These are phyloP conservation scores for Phasia obesa DNA, from an alignment of 2,888 invertebrate species.

Conservation along the genomic window DNA sequence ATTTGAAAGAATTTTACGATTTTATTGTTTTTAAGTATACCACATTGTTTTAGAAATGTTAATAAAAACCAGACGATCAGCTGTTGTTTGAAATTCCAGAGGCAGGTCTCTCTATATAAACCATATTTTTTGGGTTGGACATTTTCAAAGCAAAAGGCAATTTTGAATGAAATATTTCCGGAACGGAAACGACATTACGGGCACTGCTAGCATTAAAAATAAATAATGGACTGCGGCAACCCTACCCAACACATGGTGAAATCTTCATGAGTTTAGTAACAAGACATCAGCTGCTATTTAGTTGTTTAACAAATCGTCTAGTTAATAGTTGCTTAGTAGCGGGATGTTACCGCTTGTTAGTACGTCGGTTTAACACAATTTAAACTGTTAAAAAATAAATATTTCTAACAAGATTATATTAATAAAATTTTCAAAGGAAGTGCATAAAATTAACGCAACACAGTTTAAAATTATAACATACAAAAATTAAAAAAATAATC, in stretches of 20 bases:
- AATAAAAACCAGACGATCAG: too few relatives aligned
- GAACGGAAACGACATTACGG: too few relatives aligned
- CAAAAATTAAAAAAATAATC: background rate
- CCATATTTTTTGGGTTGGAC: too few relatives aligned
- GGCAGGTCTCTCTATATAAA: too few relatives aligned
- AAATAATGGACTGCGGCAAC: conserved; percentile 15
- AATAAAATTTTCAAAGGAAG: conserved; percentile 2
- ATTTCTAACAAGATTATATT: background rate
- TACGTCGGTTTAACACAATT: conserved; percentile 5
- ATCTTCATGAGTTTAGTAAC: conserved; percentile 49
- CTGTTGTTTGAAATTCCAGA: too few relatives aligned
- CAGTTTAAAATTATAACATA: background rate
- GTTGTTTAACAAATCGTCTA: conserved; percentile 38
- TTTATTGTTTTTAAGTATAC: too few relatives aligned
- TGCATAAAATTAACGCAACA: background rate
- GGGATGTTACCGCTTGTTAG: background rate
- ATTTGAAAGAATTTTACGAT: too few relatives aligned
- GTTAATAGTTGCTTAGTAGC: conserved; percentile 16
- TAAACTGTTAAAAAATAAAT: conserved; percentile 14
- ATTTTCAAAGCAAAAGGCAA: too few relatives aligned
- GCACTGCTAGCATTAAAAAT: too few relatives aligned
- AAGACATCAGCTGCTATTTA: conserved; percentile 55
- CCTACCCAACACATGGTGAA: conserved; percentile 30
- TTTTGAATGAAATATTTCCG: too few relatives aligned
- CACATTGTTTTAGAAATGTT: too few relatives aligned